These are phyloP conservation scores for Fundulus diaphanus DNA, from an alignment of 2,797 vertebrate species.

Conservation along the genomic window DNA sequence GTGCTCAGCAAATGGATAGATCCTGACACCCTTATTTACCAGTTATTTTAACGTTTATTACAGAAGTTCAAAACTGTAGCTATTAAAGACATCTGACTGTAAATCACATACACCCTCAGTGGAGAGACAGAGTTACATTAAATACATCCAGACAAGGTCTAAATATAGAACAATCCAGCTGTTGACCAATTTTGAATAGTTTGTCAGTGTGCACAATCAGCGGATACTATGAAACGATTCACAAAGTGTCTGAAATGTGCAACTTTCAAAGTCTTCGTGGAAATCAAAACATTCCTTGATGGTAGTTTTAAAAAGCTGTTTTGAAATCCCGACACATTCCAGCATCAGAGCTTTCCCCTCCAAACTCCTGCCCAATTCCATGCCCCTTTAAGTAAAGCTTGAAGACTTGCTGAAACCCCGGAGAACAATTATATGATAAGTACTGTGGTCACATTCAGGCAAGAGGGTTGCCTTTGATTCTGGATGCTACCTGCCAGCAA, in stretches of 20 bases:
- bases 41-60: background rate
- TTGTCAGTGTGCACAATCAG: background rate
- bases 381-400: slow-evolving; percentile 74
- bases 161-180: background rate
- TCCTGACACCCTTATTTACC: background rate
- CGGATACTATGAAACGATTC: background rate
- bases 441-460: slow-evolving; percentile 54
- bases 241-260: background rate
- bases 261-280: background rate
- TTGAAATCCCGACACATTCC: slow-evolving; percentile 49
- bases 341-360: slow-evolving; percentile 35
- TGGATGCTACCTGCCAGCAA: slow-evolving; percentile 54
- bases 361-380: slow-evolving; percentile 45
- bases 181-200: background rate
- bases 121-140: background rate
- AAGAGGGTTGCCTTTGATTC: slow-evolving; percentile 36
- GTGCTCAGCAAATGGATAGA: background rate
- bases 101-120: background rate
- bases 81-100: background rate
- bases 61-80: background rate
- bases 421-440: slow-evolving; percentile 80
- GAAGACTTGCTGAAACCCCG: slow-evolving; percentile 70
- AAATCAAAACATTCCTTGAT: background rate
- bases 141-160: background rate
- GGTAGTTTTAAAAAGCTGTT: slow-evolving; percentile 17